Evolutionary conservation across 2,888 invertebrate genomes (phyloP), one percentile per base, ranked within the genome.

Genomic region (Drosophila pseudotalamancana): DNA sequence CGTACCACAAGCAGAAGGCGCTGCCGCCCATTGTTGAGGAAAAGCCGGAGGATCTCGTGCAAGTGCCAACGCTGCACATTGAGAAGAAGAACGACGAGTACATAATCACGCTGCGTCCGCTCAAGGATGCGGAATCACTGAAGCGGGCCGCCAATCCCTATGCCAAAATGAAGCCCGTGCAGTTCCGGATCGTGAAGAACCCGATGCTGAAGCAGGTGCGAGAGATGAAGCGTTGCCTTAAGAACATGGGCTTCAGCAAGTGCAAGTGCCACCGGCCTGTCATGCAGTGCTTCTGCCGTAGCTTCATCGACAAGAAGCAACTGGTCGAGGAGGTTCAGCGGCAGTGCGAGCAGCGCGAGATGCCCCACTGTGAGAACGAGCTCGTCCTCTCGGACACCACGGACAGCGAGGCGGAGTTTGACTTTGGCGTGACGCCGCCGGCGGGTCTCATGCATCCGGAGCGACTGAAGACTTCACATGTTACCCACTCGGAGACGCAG

Each of bases 391-490:
- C 91, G 0, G 91, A 91, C 14, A 90, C 90, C 6, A 86, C 87
- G 8, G 91, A 91, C 16, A 90, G 89, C 18, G 94, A 94, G 63
- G 94, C 93, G 1, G 95, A 95, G 56, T 93, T 94, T 90, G 95
- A 95, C 77, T 94, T 95, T 34, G 95, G 95, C 62, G 95, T 95
- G 50, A 95, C 95, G 0, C 95, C 95, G 1, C 95, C 95, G 0
- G 95, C 94, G 35, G 95, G 94, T 0, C 92, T 95, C 32, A 94
- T 95, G 48, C 94, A 93, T 72, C 92, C 94, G 1, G 92, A 93
- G 56, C 92, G 93, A 8, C 91, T 92, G 46, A 90, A 91, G 2
- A 90, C 90, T 60, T 91, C 91, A 1, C 93, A 93, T 70, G 90
- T 93, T 2, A 77, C 77, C 3, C 93, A 94, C 68, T 92, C 92